Conservation (phyloP, 2,888 invertebrate species). For the Carcina quercana region DNA sequence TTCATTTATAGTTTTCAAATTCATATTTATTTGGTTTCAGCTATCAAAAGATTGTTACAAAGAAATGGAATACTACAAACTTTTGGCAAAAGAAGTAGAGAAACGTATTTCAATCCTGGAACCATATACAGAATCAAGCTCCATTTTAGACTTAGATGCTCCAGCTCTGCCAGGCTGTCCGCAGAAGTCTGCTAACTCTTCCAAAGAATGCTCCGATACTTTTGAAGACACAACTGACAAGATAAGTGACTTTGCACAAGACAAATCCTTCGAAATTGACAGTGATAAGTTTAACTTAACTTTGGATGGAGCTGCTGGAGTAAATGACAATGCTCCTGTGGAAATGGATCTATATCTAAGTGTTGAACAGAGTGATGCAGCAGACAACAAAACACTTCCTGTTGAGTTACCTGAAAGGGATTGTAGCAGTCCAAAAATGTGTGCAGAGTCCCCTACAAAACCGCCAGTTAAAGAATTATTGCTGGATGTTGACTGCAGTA, state of each 20-base stretch:
- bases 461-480: slow-evolving; percentile 27
- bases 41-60: slow-evolving; percentile 76
- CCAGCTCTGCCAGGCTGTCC: slow-evolving; percentile 47
- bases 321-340: too few relatives aligned
- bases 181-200: too few relatives aligned
- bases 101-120: slow-evolving; percentile 63
- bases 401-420: slow-evolving; percentile 50
- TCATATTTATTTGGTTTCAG: slow-evolving; percentile 50
- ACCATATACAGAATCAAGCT: slow-evolving; percentile 36
- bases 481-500: slow-evolving; percentile 23
- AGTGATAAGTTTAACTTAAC: too few relatives aligned
- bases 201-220: too few relatives aligned
- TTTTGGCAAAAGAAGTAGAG: slow-evolving; percentile 79
- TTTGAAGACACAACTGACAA: too few relatives aligned
- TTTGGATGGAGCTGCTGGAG: too few relatives aligned
- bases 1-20: slow-evolving; percentile 5
- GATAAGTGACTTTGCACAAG: too few relatives aligned
- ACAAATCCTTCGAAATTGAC: too few relatives aligned
- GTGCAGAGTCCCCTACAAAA: too few relatives aligned
- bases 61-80: slow-evolving; percentile 80
- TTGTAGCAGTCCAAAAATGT: too few relatives aligned
- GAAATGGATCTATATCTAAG: too few relatives aligned
- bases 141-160: slow-evolving; percentile 34
- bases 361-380: too few relatives aligned
- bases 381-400: slow-evolving; percentile 17